phyloP scores from a whole-genome alignment of 2,797 vertebrate species.

The Nothura maculosa region DNA sequence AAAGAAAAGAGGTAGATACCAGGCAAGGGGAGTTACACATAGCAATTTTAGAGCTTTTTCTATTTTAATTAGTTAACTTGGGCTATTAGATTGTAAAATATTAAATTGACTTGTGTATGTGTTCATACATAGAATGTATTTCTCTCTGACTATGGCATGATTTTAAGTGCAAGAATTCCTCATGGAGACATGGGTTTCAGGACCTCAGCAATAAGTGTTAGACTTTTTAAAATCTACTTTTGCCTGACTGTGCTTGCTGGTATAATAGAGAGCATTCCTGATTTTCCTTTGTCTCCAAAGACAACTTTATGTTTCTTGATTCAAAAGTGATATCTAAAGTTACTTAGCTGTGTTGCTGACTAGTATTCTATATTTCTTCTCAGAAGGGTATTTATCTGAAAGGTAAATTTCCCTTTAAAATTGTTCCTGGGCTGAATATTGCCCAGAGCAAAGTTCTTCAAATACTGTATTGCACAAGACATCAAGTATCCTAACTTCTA shows the following conservation, averaged over 20 bases:
- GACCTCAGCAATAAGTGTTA: neutral
- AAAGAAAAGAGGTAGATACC: neutral
- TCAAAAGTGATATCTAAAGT: neutral
- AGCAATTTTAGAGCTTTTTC: rapidly evolving
- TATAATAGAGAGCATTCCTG: rapidly evolving
- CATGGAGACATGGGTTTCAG: neutral
- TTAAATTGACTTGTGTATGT: neutral
- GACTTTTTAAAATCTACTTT: neutral
- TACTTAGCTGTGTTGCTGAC: neutral
- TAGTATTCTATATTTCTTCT: neutral
- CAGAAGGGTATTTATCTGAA: neutral
- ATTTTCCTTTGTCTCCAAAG: neutral
- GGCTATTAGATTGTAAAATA: neutral
- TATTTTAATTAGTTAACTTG: neutral
- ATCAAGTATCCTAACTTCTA: neutral
- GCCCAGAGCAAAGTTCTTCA: neutral
- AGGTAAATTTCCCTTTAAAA: neutral
- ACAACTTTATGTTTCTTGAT: neutral
- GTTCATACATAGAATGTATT: rapidly evolving
- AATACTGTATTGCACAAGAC: neutral
- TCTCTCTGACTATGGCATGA: neutral
- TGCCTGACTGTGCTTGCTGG: neutral
- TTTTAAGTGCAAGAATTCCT: neutral
- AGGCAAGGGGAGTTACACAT: neutral
- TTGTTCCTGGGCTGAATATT: neutral